Evolutionary conservation across 1,140 invertebrate genomes (phyloP), one percentile per base, ranked within the genome.

Genomic region (Teleogryllus occipitalis): DNA sequence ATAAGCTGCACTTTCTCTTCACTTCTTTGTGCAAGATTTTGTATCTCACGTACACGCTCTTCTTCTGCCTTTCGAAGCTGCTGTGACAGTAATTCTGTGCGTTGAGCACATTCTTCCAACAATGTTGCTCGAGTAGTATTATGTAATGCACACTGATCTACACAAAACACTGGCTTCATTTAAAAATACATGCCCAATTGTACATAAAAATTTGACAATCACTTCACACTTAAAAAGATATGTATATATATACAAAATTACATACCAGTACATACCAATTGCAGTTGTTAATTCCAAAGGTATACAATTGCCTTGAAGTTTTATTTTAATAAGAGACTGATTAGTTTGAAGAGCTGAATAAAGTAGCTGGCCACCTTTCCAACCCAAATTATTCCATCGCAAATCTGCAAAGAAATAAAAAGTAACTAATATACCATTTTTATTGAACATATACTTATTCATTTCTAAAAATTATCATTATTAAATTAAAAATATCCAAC

Each of bases 361-460:
- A 75, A 87, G 80, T 0, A 82, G 79, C 80, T 86, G 83, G 8
- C 86, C 87, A 27, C 87, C 87, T 74, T 80, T 80, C 18, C 85
- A 82, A 48, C 87, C 87, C 46, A 88, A 82, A 0, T 85, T 86
- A 77, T 88, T 87, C 86, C 87, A 87, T 8, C 85, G 82, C n/a
- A 79, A 22, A 79, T 79, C 78, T 79, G 39, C 8, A 79, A 12
- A 21, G 47, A 21, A 47, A 65, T 21, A 78, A 22, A n/a, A 77
- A 15, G 8, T 77, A 65, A 65, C 2, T 14, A 39, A 39, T 39
- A 39, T 39, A 39, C 27, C 5, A 5, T 39, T 39, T 39, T 1
- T 39, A 39, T 5, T 2, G 1, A 39, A 39, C 1, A 39, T 39
- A 5, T 39, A 39, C 5, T 39, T 39, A 39, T 39, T 39, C 27